Evolutionary conservation across 2,888 invertebrate species (phyloP), one percentile per base, ranked within the genome.

Genomic region (Sphaerophoria taeniata): DNA sequence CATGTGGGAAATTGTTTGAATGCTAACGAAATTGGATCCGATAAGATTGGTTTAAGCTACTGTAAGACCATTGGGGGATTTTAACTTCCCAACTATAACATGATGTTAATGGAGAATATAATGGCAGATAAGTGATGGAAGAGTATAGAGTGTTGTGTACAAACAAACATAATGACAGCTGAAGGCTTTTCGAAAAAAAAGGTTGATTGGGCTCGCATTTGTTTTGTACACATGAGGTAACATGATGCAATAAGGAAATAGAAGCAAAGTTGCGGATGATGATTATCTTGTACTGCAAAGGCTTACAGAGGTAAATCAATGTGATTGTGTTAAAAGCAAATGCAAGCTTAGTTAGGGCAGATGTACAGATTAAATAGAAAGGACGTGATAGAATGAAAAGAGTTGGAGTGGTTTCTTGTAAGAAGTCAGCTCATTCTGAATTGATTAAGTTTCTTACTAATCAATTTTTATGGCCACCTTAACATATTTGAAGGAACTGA

Each of bases 1-100:
- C 81, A 81, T 85, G 81, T 85, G 85, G 76, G 81, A 85, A 77
- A 85, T 77, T 81, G 80, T 76, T 84, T 76, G 75, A 84, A 76
- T 81, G 61, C 81, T 63, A 84, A 72, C 75, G 84, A 69, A 80
- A 84, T 80, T 75, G 80, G 75, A 81, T 75, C 63, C 70, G 78
- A 63, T 51, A 56, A 73, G 78, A 81, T 81, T 73, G 76, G 61
- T 63, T 81, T 81, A 85, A 85, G 81, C 85, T 77, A 61, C 69
- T 76, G 75, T 85, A 85, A 81, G 69, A 72, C 76, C 60, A 56
- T 60, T 65, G 56, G 65, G 56, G 56, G 51, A 65, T 70, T 71
- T 58, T 47, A 58, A 67, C 53, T 53, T 51, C 33, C 63, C 63
- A 34, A 14, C 24, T n/a, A 11, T 39, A 45, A 71, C 75, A 56